phyloP scores from a whole-genome alignment of 2,888 invertebrate genomes.

The Copidosoma aretas region DNA sequence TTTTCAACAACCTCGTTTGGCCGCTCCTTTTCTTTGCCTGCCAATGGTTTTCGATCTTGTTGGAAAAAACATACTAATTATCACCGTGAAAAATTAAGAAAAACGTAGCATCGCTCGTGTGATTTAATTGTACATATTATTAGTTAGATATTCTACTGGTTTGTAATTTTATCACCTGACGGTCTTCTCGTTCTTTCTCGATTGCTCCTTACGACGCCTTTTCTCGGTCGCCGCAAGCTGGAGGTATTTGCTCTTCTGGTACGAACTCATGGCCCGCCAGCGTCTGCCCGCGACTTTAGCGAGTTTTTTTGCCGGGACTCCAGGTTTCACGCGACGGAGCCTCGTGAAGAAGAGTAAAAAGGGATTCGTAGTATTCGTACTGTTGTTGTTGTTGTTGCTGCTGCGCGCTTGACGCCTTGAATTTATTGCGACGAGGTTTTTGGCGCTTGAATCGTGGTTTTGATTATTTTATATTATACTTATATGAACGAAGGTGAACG shows the following conservation, averaged over 20 bases:
- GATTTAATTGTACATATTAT: no score
- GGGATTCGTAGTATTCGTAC: conserved; percentile 43
- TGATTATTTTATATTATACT: background rate
- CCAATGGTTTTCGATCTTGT: conserved; percentile 21
- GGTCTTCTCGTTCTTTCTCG: no score
- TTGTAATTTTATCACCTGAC: no score
- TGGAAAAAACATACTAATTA: conserved; percentile 9
- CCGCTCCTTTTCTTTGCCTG: conserved; percentile 27
- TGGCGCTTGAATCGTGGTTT: background rate
- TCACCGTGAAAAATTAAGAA: no score
- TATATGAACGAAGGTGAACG: background rate
- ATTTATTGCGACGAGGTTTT: background rate
- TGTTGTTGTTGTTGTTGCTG: no score
- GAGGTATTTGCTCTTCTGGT: conserved; percentile 55
- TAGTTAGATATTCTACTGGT: no score
- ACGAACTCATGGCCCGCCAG: conserved; percentile 53
- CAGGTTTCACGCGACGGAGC: conserved; percentile 51
- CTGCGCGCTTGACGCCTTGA: background rate
- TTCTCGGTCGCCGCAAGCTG: conserved; percentile 56
- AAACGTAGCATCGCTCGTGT: no score
- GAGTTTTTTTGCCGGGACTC: conserved; percentile 50
- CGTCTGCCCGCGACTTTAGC: conserved; percentile 55
- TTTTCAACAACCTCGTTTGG: conserved; percentile 16
- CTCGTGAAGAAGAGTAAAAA: conserved; percentile 56
- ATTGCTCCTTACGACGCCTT: conserved; percentile 41